A percentile compares a stretch with the other conserved stretches of the same genome.
Evolutionary conservation across 1,140 invertebrate genomes (phyloP).

Genomic region (Panulirus ornatus): DNA sequence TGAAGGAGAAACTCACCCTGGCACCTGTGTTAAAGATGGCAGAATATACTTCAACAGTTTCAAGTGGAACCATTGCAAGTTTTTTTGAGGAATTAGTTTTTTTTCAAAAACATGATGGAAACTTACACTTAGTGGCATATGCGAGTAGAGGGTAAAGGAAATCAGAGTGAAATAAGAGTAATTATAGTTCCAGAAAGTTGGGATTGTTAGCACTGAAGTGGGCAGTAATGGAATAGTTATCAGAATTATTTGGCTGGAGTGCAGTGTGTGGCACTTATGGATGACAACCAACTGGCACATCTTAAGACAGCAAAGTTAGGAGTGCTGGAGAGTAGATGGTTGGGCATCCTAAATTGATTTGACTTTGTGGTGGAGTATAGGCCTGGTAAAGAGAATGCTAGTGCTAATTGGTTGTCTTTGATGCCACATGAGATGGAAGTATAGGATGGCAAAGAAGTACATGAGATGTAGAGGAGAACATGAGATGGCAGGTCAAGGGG

Average conservation of each 20-base stretch:
- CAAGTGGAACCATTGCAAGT: too few relatives aligned
- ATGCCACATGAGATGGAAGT: not conserved
- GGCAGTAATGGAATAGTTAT: slow-evolving; percentile 4
- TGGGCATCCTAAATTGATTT: not conserved
- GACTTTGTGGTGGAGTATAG: slow-evolving; percentile 13
- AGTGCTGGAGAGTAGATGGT: slow-evolving; percentile 16
- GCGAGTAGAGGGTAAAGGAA: too few relatives aligned
- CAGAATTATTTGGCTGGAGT: slow-evolving; percentile 2
- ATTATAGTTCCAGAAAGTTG: slow-evolving; percentile 13
- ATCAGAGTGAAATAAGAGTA: too few relatives aligned
- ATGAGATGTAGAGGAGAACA: not conserved
- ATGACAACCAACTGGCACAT: slow-evolving; percentile 32
- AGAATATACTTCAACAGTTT: too few relatives aligned
- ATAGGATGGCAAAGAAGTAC: not conserved
- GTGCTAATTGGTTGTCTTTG: not conserved
- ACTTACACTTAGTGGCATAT: too few relatives aligned
- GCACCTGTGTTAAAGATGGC: too few relatives aligned
- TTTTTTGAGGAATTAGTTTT: too few relatives aligned
- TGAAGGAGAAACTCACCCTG: too few relatives aligned
- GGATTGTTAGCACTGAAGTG: not conserved
- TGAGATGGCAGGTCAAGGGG: not conserved
- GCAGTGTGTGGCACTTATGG: not conserved
- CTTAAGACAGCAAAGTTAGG: slow-evolving; percentile 15
- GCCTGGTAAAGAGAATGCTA: slow-evolving; percentile 7
- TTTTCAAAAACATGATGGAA: too few relatives aligned